Conservation (phyloP, 2,797 vertebrate species). For the Alectoris magna region DNA sequence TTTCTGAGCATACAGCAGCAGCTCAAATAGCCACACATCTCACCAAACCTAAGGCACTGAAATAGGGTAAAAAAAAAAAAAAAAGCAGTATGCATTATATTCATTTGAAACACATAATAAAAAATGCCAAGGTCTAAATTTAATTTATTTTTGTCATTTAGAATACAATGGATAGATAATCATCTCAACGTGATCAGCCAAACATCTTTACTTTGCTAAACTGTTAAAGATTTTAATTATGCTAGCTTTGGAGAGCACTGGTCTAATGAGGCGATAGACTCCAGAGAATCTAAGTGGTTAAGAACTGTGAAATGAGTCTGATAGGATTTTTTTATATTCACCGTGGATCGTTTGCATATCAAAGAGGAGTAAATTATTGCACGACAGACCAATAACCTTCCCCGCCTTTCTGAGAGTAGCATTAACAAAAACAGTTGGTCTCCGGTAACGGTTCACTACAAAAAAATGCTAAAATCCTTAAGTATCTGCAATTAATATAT, state of each 20-base stretch:
- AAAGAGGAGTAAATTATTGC: conserved; percentile 99
- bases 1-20: conserved; percentile 61
- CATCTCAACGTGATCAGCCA: conserved; percentile 99
- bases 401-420: conserved; percentile 84
- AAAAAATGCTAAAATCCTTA: conserved; percentile 77
- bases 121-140: conserved; percentile 91
- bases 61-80: conserved; percentile 58
- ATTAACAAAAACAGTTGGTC: conserved; percentile 86
- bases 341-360: conserved; percentile 99
- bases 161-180: conserved; percentile 97
- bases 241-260: conserved; percentile 99
- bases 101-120: conserved; percentile 87
- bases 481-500: conserved; percentile 84
- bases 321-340: conserved; percentile 99
- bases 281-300: conserved; percentile 95
- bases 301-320: conserved; percentile 99
- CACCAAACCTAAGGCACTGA: conserved; percentile 71
- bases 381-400: conserved; percentile 99
- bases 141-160: conserved; percentile 99
- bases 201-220: conserved; percentile 99
- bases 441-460: conserved; percentile 70
- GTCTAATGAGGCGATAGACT: conserved; percentile 99
- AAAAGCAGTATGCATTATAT: conserved; percentile 78
- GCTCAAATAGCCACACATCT: conserved; percentile 69
- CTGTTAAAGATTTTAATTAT: conserved; percentile 99